Percentiles rank a stretch among this genome's conserved stretches.
These are phyloP conservation scores for Gonioctena quinquepunctata DNA, from an alignment of 1,140 invertebrate species.

Conservation along the genomic window DNA sequence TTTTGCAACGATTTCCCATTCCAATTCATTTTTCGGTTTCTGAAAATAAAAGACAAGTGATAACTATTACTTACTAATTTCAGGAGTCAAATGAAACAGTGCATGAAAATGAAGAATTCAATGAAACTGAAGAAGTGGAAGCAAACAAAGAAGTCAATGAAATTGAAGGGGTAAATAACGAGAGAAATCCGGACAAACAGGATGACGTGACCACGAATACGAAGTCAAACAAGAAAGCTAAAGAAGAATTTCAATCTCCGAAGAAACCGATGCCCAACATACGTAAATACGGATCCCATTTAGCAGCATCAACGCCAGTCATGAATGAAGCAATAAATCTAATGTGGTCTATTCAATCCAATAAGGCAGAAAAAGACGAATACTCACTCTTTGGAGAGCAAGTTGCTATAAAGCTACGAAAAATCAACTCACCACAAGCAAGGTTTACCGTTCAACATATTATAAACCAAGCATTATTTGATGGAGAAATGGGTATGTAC, in stretches of 20 bases:
- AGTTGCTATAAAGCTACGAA: not conserved
- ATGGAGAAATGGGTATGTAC: too few species aligned
- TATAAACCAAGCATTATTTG: not conserved
- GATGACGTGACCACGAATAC: not conserved
- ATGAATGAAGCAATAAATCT: slow-evolving; percentile 1
- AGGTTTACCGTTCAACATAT: not conserved
- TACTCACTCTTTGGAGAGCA: not conserved
- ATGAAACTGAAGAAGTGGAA: too few species aligned
- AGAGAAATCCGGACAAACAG: not conserved
- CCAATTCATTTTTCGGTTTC: not conserved
- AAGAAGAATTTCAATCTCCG: not conserved
- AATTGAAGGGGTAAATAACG: not conserved
- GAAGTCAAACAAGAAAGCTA: not conserved
- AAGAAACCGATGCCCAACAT: not conserved
- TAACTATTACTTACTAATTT: not conserved
- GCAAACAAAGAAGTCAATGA: not conserved
- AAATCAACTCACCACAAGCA: not conserved
- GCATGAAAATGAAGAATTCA: too few species aligned
- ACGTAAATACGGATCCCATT: not conserved
- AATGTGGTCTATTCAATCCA: not conserved
- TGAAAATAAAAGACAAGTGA: not conserved
- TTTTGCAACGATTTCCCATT: slow-evolving; percentile 37
- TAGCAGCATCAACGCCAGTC: not conserved
- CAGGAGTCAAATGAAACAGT: too few species aligned
- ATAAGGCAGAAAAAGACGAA: slow-evolving; percentile 8